Base-by-base conservation (phyloP, 2,888 invertebrate genomes). In the Onthophagus sagittarius region DNA sequence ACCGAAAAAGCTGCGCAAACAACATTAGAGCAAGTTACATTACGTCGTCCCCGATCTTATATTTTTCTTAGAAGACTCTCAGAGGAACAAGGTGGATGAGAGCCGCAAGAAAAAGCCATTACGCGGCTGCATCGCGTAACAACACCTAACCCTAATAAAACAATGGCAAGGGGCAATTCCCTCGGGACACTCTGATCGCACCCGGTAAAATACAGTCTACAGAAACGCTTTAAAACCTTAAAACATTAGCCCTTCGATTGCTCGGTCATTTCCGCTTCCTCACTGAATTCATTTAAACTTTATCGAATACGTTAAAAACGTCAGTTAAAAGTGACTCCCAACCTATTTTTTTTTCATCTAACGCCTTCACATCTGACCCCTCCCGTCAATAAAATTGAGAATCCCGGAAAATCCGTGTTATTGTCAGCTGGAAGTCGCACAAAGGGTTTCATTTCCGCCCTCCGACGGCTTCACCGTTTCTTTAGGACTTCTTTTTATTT, bases 121-220 rank as follows among this genome's bases (percentile, higher is more conserved):
- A 70, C 33, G 63, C 69, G 69, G 71, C 13, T 72, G 64, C 72
- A 72, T 67, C 72, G 69, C 65, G 70, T 74, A 74, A 71, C 72
- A 74, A 72, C 72, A 69, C 74, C 72, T 71, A 31, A 15, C 14
- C 62, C 32, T 67, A 72, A 71, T 72, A 74, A 74, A 74, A 74
- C 72, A 53, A 53, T 53, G 71, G 64, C 69, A 65, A 32, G 70
- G 53, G 53, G 71, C 70, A 71, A 72, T 74, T 72, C 71, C 65
- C 63, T 13, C 39, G 65, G 69, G 71, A 72, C 63, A 72, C 64
- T 71, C 72, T 72, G 74, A 63, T 72, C 67, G 69, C 33, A 14
- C 32, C 69, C 70, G 71, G 72, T 74, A 72, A 72, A 72, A 72
- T 69, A 72, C 74, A 62, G 62, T 69, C 63, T 72, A 33, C 53